A percentile compares a stretch with the other conserved stretches of the same genome.
phyloP scores from a whole-genome alignment of 64 coral and sea anemone genomes.

The Pocillopora verrucosa region DNA sequence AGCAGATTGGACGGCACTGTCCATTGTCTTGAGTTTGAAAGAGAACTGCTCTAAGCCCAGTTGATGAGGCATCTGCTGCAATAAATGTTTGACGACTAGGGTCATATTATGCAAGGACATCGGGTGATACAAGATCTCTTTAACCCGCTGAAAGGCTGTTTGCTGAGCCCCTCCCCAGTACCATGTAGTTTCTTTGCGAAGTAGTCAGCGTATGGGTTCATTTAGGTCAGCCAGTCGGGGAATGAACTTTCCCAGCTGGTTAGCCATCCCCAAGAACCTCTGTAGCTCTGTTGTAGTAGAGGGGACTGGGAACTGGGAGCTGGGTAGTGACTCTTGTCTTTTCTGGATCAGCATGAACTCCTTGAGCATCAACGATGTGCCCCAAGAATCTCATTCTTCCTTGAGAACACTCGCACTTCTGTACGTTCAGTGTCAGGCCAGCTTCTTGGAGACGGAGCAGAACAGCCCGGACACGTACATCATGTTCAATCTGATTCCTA shows the following conservation, averaged over 20 bases:
- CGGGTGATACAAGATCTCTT: conserved; percentile 6
- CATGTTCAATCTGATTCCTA: not conserved
- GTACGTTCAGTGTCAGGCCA: not conserved
- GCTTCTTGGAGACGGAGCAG: not conserved
- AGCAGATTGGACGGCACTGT: conserved; percentile 22
- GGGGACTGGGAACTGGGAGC: conserved; percentile 25
- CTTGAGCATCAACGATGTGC: conserved; percentile 15
- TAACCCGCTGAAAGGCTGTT: not conserved
- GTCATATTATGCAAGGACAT: conserved; percentile 12
- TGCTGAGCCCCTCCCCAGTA: conserved; percentile 5
- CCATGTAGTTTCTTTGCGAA: conserved; percentile 50
- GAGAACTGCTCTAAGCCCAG: conserved; percentile 21
- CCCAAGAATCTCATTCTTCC: not conserved
- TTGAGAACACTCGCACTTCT: conserved; percentile 8
- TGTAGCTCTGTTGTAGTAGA: conserved; percentile 35
- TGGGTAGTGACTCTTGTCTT: conserved; percentile 29
- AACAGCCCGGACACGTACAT: not conserved
- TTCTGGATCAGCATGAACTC: conserved; percentile 31
- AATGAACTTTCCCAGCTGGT: conserved; percentile 37
- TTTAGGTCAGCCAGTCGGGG: conserved; percentile 16
- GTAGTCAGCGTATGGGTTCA: conserved; percentile 42
- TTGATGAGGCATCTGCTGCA: conserved; percentile 11
- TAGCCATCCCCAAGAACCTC: conserved; percentile 12
- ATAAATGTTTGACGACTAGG: conserved; percentile 1
- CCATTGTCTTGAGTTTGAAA: conserved; percentile 6